Evolutionary conservation across 2,113 vertebrate species (phyloP).

Genomic region (Dinomys branickii): DNA sequence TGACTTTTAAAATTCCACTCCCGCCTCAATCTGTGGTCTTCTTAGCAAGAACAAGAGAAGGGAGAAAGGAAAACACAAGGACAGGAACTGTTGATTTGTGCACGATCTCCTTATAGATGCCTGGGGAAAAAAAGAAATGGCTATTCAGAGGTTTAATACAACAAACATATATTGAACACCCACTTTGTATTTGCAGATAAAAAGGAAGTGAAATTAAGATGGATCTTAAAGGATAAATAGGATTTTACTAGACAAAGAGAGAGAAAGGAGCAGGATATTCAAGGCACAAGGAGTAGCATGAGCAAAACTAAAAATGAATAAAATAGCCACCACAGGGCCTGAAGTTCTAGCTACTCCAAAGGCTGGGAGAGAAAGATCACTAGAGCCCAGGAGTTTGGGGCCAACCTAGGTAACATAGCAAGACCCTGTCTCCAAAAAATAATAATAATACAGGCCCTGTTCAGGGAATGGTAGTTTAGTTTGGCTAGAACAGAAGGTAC

Average conservation of each 20-base stretch:
- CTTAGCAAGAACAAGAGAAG: background rate
- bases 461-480: constrained; percentile 18
- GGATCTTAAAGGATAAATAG: background rate
- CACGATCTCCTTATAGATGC: background rate
- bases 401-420: background rate
- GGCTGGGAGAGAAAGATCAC: background rate
- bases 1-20: constrained; percentile 14
- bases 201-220: constrained; percentile 38
- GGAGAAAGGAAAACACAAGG: background rate
- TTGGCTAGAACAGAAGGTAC: background rate
- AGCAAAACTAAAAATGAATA: background rate
- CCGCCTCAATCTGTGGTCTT: constrained; percentile 6
- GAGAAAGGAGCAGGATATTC: background rate
- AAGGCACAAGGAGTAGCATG: background rate
- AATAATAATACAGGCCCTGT: constrained; percentile 15
- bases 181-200: constrained; percentile 26
- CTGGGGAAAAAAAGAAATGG: background rate
- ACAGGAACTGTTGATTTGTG: background rate
- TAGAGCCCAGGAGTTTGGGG: background rate
- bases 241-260: constrained; percentile 39
- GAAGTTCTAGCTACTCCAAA: background rate
- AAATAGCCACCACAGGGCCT: background rate
- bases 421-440: background rate
- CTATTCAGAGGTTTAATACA: constrained; percentile 36
- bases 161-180: constrained; percentile 4